Conservation (phyloP, 2,113 vertebrate genomes). For the Chascanopsetta lugubris region DNA sequence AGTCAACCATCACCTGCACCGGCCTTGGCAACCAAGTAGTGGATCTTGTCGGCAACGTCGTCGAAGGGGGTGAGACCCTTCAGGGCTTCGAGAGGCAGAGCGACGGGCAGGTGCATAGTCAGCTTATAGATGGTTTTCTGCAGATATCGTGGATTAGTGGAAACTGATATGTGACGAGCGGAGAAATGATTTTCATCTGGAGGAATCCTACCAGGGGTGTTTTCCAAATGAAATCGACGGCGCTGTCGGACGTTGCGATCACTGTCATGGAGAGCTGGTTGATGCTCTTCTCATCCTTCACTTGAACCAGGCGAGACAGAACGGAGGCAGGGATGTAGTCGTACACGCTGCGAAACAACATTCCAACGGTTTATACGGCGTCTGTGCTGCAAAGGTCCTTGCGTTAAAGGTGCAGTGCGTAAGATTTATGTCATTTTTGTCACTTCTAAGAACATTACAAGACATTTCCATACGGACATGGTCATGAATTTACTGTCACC, state of each 20-base stretch:
- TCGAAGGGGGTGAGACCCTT: slow-evolving; percentile 41
- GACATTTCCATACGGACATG: no score
- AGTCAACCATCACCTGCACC: slow-evolving; percentile 49
- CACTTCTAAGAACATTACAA: no score
- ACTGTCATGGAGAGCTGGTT: slow-evolving; percentile 72
- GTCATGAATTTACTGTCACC: no score
- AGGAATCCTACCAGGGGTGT: slow-evolving; percentile 71
- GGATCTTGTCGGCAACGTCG: slow-evolving; percentile 38
- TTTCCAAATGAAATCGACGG: slow-evolving; percentile 75
- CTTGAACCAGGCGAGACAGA: slow-evolving; percentile 63
- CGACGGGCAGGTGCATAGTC: slow-evolving; percentile 74
- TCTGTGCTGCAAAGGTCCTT: neutral
- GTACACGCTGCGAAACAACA: slow-evolving; percentile 67
- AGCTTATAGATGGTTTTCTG: slow-evolving; percentile 77
- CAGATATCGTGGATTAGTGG: no score
- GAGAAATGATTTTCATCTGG: neutral
- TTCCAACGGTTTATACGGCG: slow-evolving; percentile 1
- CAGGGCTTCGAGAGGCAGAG: slow-evolving; percentile 73
- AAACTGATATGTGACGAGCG: no score
- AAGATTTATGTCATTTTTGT: no score
- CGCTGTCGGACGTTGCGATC: slow-evolving; percentile 72
- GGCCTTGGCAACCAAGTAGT: slow-evolving; percentile 56
- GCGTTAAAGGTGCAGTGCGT: no score
- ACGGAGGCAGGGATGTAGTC: slow-evolving; percentile 62
- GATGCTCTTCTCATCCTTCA: slow-evolving; percentile 61